Conservation (phyloP, 2,888 invertebrate genomes). For the Halictus quadricinctus region DNA sequence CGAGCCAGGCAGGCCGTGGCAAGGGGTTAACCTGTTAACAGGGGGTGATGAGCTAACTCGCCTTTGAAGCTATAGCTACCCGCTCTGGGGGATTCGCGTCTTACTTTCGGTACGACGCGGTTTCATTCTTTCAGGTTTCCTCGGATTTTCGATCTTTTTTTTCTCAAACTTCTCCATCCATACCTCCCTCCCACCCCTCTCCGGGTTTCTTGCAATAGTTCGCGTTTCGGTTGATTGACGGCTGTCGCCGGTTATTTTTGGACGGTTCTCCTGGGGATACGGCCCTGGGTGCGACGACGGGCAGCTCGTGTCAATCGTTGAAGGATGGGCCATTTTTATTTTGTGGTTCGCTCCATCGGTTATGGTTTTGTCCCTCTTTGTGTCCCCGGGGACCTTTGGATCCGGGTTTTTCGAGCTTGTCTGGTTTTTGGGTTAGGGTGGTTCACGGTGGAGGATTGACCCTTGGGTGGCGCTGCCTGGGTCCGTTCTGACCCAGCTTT, state of each 20-base stretch:
- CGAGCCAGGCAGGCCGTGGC: neutral
- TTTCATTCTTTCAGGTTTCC: neutral
- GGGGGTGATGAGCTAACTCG: constrained; percentile 16
- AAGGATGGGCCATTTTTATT: constrained; percentile 11
- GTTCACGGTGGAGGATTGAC: neutral
- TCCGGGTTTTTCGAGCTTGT: neutral
- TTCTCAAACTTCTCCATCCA: neutral
- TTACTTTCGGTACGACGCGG: neutral
- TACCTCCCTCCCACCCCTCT: neutral
- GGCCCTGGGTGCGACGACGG: neutral
- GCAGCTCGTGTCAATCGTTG: neutral
- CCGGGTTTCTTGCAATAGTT: neutral
- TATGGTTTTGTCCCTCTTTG: neutral
- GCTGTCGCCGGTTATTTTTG: constrained; percentile 2
- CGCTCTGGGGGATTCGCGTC: constrained; percentile 2
- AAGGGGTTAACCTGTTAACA: constrained; percentile 22
- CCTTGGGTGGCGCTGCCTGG: neutral
- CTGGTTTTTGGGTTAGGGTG: neutral
- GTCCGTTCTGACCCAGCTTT: neutral
- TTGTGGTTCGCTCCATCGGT: neutral
- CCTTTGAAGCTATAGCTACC: neutral
- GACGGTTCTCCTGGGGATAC: neutral
- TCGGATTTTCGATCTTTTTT: neutral
- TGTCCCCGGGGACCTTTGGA: neutral
- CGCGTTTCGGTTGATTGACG: neutral